These are phyloP conservation scores for Zygaena filipendulae DNA, from an alignment of 2,888 invertebrate genomes.

Conservation along the genomic window DNA sequence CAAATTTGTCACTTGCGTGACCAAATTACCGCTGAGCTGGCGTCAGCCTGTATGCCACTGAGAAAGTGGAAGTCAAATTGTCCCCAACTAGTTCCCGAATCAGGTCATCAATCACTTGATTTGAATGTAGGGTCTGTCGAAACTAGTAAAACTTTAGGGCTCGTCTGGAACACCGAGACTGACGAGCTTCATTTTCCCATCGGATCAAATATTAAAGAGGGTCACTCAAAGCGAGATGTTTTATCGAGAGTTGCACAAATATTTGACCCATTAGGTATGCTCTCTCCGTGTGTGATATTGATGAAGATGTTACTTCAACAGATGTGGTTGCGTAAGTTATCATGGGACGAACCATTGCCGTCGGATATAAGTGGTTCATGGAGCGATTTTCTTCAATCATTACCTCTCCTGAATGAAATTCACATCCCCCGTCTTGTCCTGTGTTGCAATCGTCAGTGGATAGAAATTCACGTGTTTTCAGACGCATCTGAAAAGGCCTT, in stretches of 20 bases:
- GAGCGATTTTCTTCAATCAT: background rate
- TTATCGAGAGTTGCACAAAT: constrained; percentile 11
- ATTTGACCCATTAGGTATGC: constrained; percentile 11
- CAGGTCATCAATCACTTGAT: background rate
- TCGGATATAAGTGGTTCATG: constrained; percentile 1
- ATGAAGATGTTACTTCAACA: constrained; percentile 20
- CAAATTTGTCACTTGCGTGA: constrained; percentile 8
- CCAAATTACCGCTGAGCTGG: constrained; percentile 11
- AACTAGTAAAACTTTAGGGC: constrained; percentile 2
- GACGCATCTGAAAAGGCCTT: constrained; percentile 22
- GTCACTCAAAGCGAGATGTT: constrained; percentile 15
- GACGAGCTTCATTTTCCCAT: constrained; percentile 3
- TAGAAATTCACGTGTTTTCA: constrained; percentile 20
- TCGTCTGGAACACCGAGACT: background rate
- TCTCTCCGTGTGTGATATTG: constrained; percentile 14
- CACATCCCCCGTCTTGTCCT: constrained; percentile 16
- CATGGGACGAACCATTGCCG: too few species aligned
- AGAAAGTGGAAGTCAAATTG: constrained; percentile 20
- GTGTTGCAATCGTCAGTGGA: constrained; percentile 7
- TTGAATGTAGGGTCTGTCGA: too few species aligned
- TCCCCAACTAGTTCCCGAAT: constrained; percentile 9
- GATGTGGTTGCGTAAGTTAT: constrained; percentile 18
- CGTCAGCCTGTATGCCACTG: constrained; percentile 16
- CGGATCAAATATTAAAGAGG: background rate
- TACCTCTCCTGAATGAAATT: constrained; percentile 15